Percentiles rank a stretch among this genome's conserved stretches.
These are phyloP conservation scores for Paratrypauchen microcephalus DNA, from an alignment of 2,797 vertebrate species.

Conservation along the genomic window DNA sequence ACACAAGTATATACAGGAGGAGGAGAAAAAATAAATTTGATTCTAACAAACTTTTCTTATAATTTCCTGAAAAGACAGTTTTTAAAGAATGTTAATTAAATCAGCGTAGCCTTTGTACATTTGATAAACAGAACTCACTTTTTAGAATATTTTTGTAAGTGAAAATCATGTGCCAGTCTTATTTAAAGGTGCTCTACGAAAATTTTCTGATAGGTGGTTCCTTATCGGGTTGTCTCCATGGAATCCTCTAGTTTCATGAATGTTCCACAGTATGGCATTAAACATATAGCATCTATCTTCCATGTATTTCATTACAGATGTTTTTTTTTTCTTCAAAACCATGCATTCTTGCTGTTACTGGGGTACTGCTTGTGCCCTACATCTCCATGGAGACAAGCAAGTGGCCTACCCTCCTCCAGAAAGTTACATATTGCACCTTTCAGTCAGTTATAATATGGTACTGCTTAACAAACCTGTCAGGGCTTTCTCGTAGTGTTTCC, in stretches of 20 bases:
- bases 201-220: too few species aligned
- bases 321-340: not conserved
- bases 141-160: too few species aligned
- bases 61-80: not conserved
- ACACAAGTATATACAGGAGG: not conserved
- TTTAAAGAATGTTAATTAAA: too few species aligned
- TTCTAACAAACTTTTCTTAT: not conserved
- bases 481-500: conserved; percentile 83
- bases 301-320: not conserved
- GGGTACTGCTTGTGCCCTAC: too few species aligned
- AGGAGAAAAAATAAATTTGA: not conserved
- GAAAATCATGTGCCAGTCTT: too few species aligned
- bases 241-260: not conserved
- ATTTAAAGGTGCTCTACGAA: too few species aligned
- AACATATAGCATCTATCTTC: not conserved
- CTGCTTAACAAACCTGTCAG: conserved; percentile 71
- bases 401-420: not conserved
- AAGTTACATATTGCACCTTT: not conserved
- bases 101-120: too few species aligned
- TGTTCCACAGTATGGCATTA: not conserved
- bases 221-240: not conserved
- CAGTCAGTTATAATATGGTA: not conserved
- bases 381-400: not conserved
- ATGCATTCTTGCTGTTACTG: too few species aligned
- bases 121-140: too few species aligned